Base-by-base conservation (phyloP, 2,888 invertebrate genomes). In the Callinectes sapidus region DNA sequence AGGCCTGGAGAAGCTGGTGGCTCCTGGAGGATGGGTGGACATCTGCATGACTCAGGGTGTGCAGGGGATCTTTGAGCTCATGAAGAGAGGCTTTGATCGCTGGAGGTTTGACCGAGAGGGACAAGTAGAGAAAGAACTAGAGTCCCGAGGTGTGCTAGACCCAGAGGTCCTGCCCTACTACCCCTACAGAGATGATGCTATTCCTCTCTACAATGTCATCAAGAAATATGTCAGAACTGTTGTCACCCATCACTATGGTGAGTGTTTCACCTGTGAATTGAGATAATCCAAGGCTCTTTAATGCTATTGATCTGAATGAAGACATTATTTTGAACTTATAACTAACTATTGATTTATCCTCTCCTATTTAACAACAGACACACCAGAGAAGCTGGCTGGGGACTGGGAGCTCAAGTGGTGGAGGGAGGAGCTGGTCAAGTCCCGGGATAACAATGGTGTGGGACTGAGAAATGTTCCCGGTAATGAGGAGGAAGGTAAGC, bases 121-220 rank as follows among this genome's bases (percentile, higher is more conserved):
- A 14, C 95, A 95, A 18, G 95, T 96, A 55, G 95, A 96, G 28
- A 95, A 95, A 87, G 96, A 96, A 94, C 95, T 96, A 39, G 95
- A 95, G 94, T 94, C 95, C 23, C 95, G 96, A 95, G 95, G 96
- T 95, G 95, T 96, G 55, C 92, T 95, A 18, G 95, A 96, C 94
- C 95, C 95, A 14, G 95, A 95, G 16, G 95, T 96, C 14, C 94
- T 96, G 35, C 96, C 96, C 10, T 95, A 96, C 91, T 96, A 96
- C 95, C 95, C 96, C 71, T 96, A 96, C 95, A 95, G 96, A 93
- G 96, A 96, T 93, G 96, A 96, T 95, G 96, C 96, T 0, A 91
- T 96, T 42, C 95, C 95, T 0, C 94, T 96, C 54, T 96, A 96
- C 94, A 94, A 95, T n/a, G 95, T 95, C 81, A 96, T 96, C 88